Conservation (phyloP, 2,797 vertebrate genomes). For the Anomalospiza imberbis region DNA sequence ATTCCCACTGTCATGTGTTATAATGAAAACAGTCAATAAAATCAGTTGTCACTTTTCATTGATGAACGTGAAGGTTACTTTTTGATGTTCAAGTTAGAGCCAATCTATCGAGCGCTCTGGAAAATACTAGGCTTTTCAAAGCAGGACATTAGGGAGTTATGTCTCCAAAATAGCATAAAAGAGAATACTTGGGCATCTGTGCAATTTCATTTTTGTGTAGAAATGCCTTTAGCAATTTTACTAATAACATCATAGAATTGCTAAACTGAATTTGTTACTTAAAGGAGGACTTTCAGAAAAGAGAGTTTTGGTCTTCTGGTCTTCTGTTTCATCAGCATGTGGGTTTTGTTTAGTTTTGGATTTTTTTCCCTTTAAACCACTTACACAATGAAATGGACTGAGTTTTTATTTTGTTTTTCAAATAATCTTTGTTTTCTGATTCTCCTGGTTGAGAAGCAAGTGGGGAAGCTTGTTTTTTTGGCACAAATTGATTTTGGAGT, state of each 20-base stretch:
- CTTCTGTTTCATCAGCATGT: background rate
- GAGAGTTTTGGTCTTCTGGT: background rate
- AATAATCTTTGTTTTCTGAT: background rate
- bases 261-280: background rate
- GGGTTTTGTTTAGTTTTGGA: background rate
- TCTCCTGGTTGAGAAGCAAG: background rate
- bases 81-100: background rate
- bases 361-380: background rate
- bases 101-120: background rate
- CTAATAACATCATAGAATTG: background rate
- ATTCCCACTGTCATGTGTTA: constrained; percentile 66
- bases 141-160: background rate
- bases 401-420: background rate
- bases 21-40: constrained; percentile 72
- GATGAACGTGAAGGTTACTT: constrained; percentile 18
- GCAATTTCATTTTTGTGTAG: background rate
- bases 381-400: background rate
- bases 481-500: background rate
- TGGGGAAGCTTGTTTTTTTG: background rate
- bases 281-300: background rate
- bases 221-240: constrained; percentile 19
- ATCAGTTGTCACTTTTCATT: constrained; percentile 70
- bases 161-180: background rate
- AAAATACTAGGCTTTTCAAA: constrained; percentile 33
- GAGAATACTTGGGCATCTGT: background rate